Evolutionary conservation across 37 sponge, comb jelly and placozoan species (phyloP), one percentile per base, ranked within the genome.

Genomic region (Agelas oroides): DNA sequence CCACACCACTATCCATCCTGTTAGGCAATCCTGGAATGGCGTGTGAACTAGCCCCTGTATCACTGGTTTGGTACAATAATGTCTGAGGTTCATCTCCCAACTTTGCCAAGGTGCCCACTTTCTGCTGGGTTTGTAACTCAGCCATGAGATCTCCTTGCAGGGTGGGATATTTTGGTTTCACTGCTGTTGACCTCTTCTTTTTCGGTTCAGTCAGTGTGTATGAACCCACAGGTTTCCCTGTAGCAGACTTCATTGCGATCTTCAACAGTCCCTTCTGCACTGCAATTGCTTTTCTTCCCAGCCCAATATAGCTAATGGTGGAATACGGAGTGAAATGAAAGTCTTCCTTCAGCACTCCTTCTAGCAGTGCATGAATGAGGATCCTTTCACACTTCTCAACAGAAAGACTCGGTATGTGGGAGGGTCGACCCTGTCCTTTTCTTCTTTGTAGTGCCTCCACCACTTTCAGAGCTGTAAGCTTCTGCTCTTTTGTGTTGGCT

Each of bases 271-370:
- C 90, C 19, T 41, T 77, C 78, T 64, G 79, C 53, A 92, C 79
- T 15, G 70, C 39, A 18, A 23, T 53, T 2, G 95, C 92, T 25
- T 73, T 88, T 35, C 73, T 41, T 19, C 92, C 95, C 0, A 62
- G 73, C 11, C 33, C 68, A 19, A 96, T 75, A 53, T 96, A 96
- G 57, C 95, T 81, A 54, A 91, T 90, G 20, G 97, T 96, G 23
- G 53, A 63, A 73, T 96, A 96, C 0, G 97, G 83, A n/a, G 97
- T 96, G 83, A 87, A 96, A 77, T 98, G 97, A 71, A 93, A 96
- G 15, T 96, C 91, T 67, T 98, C 98, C 32, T 89, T 80, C 39
- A 98, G 65, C 0, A 96, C 78, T 0, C 70, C 86, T 34, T 87
- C 88, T n/a, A 94, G 31, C 0, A 96, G 14, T 17, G 84, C 80